phyloP scores from a whole-genome alignment of 2,888 invertebrate species.

The Trypoxylon attenuatum region DNA sequence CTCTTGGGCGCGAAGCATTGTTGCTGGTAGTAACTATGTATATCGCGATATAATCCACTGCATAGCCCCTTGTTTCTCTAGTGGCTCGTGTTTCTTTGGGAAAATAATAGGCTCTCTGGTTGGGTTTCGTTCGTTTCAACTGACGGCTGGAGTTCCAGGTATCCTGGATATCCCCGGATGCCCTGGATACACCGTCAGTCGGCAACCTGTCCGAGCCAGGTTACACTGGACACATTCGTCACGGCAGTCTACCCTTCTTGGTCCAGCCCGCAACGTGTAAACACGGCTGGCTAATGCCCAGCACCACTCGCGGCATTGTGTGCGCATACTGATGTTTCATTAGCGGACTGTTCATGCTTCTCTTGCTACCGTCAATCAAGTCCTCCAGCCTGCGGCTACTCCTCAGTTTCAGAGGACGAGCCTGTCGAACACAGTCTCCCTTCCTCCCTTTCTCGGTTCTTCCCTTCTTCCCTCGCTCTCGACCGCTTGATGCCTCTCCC shows the following conservation, averaged over 20 bases:
- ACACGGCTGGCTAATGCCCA: constrained; percentile 61
- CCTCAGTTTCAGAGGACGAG: not conserved
- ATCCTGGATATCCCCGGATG: too few relatives aligned
- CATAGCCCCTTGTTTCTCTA: too few relatives aligned
- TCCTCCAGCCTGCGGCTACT: constrained; percentile 55
- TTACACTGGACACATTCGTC: constrained; percentile 47
- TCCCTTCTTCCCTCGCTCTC: too few relatives aligned
- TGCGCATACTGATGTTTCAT: constrained; percentile 72
- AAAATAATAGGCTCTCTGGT: too few relatives aligned
- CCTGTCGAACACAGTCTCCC: too few relatives aligned
- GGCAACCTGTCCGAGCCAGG: constrained; percentile 42
- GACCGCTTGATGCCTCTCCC: too few relatives aligned
- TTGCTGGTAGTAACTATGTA: constrained; percentile 18
- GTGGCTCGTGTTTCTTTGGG: too few relatives aligned
- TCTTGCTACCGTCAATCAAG: constrained; percentile 69
- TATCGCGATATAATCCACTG: constrained; percentile 34
- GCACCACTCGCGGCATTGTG: constrained; percentile 54
- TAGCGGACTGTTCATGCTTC: constrained; percentile 69
- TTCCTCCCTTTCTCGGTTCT: too few relatives aligned
- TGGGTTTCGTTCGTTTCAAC: constrained; percentile 18
- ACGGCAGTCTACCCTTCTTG: constrained; percentile 17
- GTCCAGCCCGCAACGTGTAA: constrained; percentile 50
- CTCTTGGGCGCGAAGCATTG: not conserved
- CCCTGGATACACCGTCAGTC: too few relatives aligned
- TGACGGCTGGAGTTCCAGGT: not conserved